These are phyloP conservation scores for Eutrigla gurnardus DNA, from an alignment of 2,797 vertebrate species.

Conservation along the genomic window DNA sequence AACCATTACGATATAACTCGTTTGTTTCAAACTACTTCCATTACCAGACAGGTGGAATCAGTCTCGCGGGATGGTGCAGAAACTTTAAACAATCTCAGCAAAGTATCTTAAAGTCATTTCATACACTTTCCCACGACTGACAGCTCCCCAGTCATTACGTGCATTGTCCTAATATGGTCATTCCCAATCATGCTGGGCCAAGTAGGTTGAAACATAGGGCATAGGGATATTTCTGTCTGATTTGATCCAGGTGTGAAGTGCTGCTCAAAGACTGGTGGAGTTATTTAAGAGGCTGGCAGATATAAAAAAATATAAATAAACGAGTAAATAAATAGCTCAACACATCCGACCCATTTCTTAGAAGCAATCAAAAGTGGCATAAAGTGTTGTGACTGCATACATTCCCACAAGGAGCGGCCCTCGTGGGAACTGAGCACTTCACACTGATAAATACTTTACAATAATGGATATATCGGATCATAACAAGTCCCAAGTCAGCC, in stretches of 20 bases:
- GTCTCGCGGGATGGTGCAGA: slow-evolving; percentile 40
- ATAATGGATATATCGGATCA: slow-evolving; percentile 21
- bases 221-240: not conserved
- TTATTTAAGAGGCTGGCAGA: slow-evolving; percentile 38
- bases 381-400: not conserved
- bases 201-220: slow-evolving; percentile 27
- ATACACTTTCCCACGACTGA: slow-evolving; percentile 23
- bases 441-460: slow-evolving; percentile 31
- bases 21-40: slow-evolving; percentile 48
- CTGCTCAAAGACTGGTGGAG: slow-evolving; percentile 27
- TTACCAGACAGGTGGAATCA: slow-evolving; percentile 27
- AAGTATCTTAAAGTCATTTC: slow-evolving; percentile 46
- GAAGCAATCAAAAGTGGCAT: slow-evolving; percentile 23
- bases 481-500: not conserved
- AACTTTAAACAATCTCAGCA: slow-evolving; percentile 35
- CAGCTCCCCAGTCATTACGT: slow-evolving; percentile 2
- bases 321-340: slow-evolving; percentile 42
- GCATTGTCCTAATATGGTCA: slow-evolving; percentile 21
- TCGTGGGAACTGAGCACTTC: slow-evolving; percentile 11
- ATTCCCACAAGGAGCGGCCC: not conserved
- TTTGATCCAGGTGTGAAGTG: slow-evolving; percentile 44
- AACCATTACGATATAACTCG: slow-evolving; percentile 25
- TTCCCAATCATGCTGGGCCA: not conserved
- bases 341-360: slow-evolving; percentile 28
- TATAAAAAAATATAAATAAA: slow-evolving; percentile 12